Conservation (phyloP, 2,797 vertebrate species). For the Megaceryle alcyon region DNA sequence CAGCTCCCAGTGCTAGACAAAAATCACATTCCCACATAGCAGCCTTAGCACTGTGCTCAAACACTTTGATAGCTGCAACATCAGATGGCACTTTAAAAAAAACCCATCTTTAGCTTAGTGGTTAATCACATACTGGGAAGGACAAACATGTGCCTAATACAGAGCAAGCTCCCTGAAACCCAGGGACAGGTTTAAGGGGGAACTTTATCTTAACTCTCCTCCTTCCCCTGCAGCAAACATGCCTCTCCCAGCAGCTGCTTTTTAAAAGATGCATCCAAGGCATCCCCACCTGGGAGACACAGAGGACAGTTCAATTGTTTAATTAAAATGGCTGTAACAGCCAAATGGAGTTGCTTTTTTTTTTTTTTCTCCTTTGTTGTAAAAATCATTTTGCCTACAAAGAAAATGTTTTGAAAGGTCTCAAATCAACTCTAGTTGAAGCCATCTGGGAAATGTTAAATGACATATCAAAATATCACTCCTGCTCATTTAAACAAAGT, state of each 20-base stretch:
- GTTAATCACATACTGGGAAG: background rate
- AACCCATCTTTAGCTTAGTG: background rate
- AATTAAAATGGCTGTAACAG: background rate
- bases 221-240: background rate
- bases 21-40: accelerated
- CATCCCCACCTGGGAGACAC: background rate
- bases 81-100: background rate
- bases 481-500: slow-evolving; percentile 1
- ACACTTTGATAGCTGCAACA: background rate
- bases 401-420: slow-evolving; percentile 1
- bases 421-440: background rate
- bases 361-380: background rate
- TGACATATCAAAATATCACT: slow-evolving; percentile 32
- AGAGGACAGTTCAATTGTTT: background rate
- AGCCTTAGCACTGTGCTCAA: background rate
- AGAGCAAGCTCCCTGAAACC: background rate
- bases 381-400: background rate
- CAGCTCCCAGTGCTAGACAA: background rate
- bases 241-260: background rate
- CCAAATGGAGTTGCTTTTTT: background rate
- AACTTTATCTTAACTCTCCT: background rate
- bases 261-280: background rate
- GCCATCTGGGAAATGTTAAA: slow-evolving; percentile 36
- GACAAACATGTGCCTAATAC: background rate
- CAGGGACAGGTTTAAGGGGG: accelerated